phyloP scores from a whole-genome alignment of 2,888 invertebrate genomes.

The Drosophila quinaria region DNA sequence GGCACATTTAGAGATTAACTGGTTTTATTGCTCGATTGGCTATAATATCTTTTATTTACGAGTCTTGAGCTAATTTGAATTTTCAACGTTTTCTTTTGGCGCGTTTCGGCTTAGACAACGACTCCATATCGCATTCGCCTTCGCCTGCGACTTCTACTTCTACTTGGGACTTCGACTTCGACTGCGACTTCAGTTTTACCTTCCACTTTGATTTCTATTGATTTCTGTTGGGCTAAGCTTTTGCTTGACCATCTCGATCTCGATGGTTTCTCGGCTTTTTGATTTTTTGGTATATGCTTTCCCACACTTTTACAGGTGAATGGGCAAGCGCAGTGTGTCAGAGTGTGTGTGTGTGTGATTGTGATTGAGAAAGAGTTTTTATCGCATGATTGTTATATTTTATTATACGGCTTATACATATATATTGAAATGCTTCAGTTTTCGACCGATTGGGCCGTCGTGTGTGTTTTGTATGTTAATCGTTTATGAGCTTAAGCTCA shows the following conservation, averaged over 20 bases:
- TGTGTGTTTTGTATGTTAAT: constrained; percentile 82
- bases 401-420: constrained; percentile 78
- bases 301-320: constrained; percentile 84
- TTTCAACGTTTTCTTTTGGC: constrained; percentile 82
- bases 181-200: constrained; percentile 28
- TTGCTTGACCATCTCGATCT: constrained; percentile 63
- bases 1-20: constrained; percentile 81
- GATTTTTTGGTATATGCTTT: constrained; percentile 67
- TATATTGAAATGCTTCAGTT: constrained; percentile 77
- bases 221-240: constrained; percentile 57
- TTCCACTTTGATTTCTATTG: constrained; percentile 77
- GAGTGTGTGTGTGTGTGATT: constrained; percentile 21
- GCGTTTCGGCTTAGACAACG: constrained; percentile 42
- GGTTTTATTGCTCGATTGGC: constrained; percentile 82
- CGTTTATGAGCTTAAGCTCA: constrained; percentile 77
- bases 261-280: constrained; percentile 55
- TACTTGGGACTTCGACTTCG: constrained; percentile 30
- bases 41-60: constrained; percentile 84
- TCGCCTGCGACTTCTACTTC: constrained; percentile 26
- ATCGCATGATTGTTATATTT: constrained; percentile 82
- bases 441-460: constrained; percentile 66
- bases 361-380: constrained; percentile 79
- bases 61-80: constrained; percentile 84
- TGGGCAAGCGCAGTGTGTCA: constrained; percentile 53
- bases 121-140: constrained; percentile 5